Conservation (phyloP, 2,888 invertebrate genomes). For the Lampropteryx suffumata region DNA sequence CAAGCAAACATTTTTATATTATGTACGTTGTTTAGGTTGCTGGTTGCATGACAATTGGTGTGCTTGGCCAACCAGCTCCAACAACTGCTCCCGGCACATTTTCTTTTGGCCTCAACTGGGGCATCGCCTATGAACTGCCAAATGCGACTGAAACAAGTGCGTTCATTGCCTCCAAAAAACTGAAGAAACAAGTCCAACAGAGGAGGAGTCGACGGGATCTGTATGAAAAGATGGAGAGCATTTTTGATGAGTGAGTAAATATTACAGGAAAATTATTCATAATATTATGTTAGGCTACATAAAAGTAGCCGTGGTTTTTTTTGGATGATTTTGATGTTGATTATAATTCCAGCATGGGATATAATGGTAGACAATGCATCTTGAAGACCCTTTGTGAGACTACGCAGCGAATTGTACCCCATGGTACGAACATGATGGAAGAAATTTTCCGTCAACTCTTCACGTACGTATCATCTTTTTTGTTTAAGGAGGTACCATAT, state of each 20-base stretch:
- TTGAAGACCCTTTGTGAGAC: conserved; percentile 87
- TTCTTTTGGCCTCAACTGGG: conserved; percentile 87
- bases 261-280: too few species aligned
- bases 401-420: conserved; percentile 79
- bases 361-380: conserved; percentile 85
- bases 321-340: too few species aligned
- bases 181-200: conserved; percentile 71
- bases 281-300: too few species aligned
- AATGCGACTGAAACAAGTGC: conserved; percentile 75
- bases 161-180: conserved; percentile 55
- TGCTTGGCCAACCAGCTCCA: conserved; percentile 81
- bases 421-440: conserved; percentile 82
- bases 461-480: conserved; percentile 83
- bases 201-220: conserved; percentile 86
- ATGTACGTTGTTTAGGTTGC: conserved; percentile 69
- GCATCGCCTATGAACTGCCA: conserved; percentile 85
- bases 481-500: too few species aligned
- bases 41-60: conserved; percentile 83
- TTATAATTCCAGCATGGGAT: conserved; percentile 84
- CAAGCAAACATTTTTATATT: background rate
- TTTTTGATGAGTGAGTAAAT: conserved; percentile 86
- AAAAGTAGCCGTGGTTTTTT: too few species aligned
- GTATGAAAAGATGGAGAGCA: conserved; percentile 86
- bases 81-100: conserved; percentile 77
- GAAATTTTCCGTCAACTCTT: conserved; percentile 86